Evolutionary conservation across 2,797 vertebrate species (phyloP).

Genomic region (Rhynchonycteris naso): DNA sequence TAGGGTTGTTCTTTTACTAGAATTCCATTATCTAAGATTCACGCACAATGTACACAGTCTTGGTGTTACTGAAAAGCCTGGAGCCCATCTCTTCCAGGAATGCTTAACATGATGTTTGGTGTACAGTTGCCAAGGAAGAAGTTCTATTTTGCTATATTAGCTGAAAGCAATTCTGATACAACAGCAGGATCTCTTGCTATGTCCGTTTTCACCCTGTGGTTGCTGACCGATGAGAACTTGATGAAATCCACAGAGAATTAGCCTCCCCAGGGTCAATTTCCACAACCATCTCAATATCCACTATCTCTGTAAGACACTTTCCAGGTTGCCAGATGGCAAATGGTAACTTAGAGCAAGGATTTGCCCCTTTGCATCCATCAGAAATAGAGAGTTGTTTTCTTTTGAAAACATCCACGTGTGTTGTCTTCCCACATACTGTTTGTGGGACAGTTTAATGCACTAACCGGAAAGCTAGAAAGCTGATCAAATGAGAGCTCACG

Average conservation of each 20-base stretch:
- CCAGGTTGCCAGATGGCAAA: not conserved
- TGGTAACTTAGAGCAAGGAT: not conserved
- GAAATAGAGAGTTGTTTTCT: not conserved
- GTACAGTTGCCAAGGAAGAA: slow-evolving; percentile 1
- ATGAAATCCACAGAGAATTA: not conserved
- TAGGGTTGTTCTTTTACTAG: not conserved
- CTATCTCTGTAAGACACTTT: not conserved
- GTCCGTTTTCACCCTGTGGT: not conserved
- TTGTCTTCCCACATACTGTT: not conserved
- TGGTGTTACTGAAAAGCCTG: slow-evolving; percentile 46
- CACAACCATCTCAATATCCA: not conserved
- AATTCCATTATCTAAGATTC: slow-evolving; percentile 58
- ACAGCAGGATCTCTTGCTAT: not conserved
- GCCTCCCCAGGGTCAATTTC: not conserved
- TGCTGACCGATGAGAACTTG: not conserved
- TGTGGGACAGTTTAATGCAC: not conserved
- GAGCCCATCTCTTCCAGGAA: slow-evolving; percentile 49
- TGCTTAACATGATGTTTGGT: not conserved
- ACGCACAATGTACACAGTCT: not conserved
- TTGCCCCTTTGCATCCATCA: not conserved
- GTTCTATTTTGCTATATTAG: slow-evolving; percentile 8
- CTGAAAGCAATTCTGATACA: not conserved
- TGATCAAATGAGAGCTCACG: not conserved
- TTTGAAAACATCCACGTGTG: not conserved
- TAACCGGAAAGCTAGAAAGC: not conserved